phyloP scores from a whole-genome alignment of 2,888 invertebrate genomes.

The Lasioglossum zephyrum region DNA sequence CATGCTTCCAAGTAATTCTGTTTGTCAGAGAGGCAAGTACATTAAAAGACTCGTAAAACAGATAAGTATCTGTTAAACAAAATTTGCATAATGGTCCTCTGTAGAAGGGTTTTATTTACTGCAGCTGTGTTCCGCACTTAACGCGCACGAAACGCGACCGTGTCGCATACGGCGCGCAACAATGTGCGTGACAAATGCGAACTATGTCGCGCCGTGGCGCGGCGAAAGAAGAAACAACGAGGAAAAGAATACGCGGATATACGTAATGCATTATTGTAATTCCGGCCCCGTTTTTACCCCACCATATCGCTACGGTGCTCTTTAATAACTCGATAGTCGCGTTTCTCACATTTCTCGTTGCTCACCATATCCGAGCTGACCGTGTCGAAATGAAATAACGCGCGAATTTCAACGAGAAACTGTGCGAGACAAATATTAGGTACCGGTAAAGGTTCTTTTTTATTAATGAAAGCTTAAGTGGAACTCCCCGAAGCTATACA shows the following conservation, averaged over 20 bases:
- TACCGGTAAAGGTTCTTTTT: no score
- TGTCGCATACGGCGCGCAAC: slow-evolving; percentile 31
- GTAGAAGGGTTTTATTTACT: slow-evolving; percentile 49
- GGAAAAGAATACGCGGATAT: slow-evolving; percentile 15
- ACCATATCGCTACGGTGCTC: not conserved
- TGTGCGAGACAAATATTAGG: no score
- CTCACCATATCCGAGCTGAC: not conserved
- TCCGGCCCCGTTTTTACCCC: slow-evolving; percentile 12
- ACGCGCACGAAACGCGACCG: slow-evolving; percentile 18
- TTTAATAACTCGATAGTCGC: slow-evolving; percentile 42
- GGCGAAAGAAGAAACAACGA: slow-evolving; percentile 25
- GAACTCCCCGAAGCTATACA: no score
- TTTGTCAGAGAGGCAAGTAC: not conserved
- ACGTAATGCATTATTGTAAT: slow-evolving; percentile 53
- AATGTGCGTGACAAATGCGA: slow-evolving; percentile 54
- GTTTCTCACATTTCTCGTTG: not conserved
- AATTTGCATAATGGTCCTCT: slow-evolving; percentile 49
- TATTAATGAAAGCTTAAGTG: no score
- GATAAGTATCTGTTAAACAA: slow-evolving; percentile 45
- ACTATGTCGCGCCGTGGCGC: slow-evolving; percentile 19
- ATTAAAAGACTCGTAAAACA: slow-evolving; percentile 20
- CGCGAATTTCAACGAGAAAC: slow-evolving; percentile 6
- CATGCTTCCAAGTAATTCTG: slow-evolving; percentile 12
- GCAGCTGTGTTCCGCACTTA: slow-evolving; percentile 23
- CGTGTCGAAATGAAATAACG: slow-evolving; percentile 19